These are phyloP conservation scores for Thaleichthys pacificus DNA, from an alignment of 2,797 vertebrate species.

Conservation along the genomic window DNA sequence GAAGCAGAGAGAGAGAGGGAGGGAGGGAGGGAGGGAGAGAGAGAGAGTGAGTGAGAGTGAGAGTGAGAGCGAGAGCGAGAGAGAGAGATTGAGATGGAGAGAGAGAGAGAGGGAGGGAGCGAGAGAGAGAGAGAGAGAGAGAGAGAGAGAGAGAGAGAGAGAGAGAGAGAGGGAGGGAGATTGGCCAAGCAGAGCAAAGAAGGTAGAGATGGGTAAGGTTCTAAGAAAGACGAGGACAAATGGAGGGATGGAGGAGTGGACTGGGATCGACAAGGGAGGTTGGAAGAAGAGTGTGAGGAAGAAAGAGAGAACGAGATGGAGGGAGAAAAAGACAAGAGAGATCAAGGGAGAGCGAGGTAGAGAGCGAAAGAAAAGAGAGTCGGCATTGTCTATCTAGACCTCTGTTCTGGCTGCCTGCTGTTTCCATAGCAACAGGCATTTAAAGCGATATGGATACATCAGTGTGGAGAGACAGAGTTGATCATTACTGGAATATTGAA, in stretches of 20 bases:
- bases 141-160: constrained; percentile 50
- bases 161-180: constrained; percentile 49
- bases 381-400: constrained; percentile 69
- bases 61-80: constrained; percentile 49
- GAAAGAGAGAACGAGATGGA: constrained; percentile 30
- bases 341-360: constrained; percentile 5
- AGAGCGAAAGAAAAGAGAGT: constrained; percentile 41
- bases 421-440: constrained; percentile 81
- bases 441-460: constrained; percentile 70
- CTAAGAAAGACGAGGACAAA: constrained; percentile 45
- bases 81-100: constrained; percentile 23
- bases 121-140: constrained; percentile 49
- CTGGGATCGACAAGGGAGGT: background rate
- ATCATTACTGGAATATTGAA: constrained; percentile 57
- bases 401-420: constrained; percentile 66
- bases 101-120: constrained; percentile 39
- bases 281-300: constrained; percentile 2
- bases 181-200: constrained; percentile 40
- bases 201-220: constrained; percentile 24
- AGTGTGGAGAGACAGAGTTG: constrained; percentile 53
- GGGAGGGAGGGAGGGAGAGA: constrained; percentile 50
- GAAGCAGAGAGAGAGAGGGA: constrained; percentile 46
- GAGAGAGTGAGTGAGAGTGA: constrained; percentile 44
- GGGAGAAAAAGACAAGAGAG: constrained; percentile 42
- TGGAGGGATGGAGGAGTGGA: constrained; percentile 27